Evolutionary conservation across 2,888 invertebrate species (phyloP), one percentile per base, ranked within the genome.

Genomic region (Mythimna ferrago): DNA sequence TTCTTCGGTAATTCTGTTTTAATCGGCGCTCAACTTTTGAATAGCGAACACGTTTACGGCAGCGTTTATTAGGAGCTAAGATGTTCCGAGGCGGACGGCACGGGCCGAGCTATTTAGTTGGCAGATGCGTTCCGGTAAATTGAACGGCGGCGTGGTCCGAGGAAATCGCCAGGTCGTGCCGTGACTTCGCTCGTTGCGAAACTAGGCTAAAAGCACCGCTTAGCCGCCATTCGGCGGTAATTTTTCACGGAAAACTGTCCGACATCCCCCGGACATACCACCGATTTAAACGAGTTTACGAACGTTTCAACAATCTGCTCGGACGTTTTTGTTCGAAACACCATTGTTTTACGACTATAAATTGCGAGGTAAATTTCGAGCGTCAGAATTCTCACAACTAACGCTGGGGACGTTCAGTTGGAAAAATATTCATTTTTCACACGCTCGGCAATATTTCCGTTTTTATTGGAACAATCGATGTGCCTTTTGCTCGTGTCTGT

Each of bases 191-290:
- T 85, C 86, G 88, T 87, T 87, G 88, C 76, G 85, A 92, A 95
- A 93, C 94, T 93, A 89, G 93, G 92, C 88, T 93, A 93, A 93
- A 93, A 92, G 92, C 92, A 88, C 86, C 92, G 92, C 91, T 93
- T 90, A 91, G 81, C 86, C 78, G 83, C 85, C 83, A 83, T 88
- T 87, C 86, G 81, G 78, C 81, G 80, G 92, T 91, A 91, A 93
- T 94, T 94, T 94, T 93, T 93, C 92, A 91, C 90, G 86, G 87
- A 87, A 91, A 92, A 89, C 90, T 88, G 90, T 89, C 89, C 87
- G 85, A 87, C 80, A 77, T 74, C 76, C 69, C 75, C 71, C 61
- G 80, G 80, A 88, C 87, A 86, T 79, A 83, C 86, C 86, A 80
- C 78, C 88, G 86, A 87, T 91, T 90, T 88, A 89, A 91, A 89